Percentiles rank a stretch among this genome's conserved stretches.
These are phyloP conservation scores for Danaus plexippus DNA, from an alignment of 1,140 invertebrate species.

Conservation along the genomic window DNA sequence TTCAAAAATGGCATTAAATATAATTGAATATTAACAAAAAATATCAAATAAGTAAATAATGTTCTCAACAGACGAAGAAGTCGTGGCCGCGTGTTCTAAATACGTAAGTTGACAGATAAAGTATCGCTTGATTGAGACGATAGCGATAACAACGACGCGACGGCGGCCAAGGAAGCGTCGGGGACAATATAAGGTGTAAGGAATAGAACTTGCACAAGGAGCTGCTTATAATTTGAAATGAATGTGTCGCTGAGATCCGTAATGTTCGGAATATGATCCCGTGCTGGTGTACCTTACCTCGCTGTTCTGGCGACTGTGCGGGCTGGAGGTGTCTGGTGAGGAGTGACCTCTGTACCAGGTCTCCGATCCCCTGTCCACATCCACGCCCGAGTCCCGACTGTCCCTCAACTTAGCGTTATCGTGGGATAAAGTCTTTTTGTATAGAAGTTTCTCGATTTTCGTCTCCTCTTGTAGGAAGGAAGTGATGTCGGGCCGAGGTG, in stretches of 20 bases:
- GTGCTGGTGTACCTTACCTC: slow-evolving; percentile 64
- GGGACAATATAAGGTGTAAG: too few species aligned
- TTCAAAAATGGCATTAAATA: too few species aligned
- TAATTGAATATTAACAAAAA: too few species aligned
- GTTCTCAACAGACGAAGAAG: too few species aligned
- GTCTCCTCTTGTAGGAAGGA: slow-evolving; percentile 84
- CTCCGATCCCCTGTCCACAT: slow-evolving; percentile 76
- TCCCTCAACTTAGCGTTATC: slow-evolving; percentile 73
- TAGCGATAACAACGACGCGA: too few species aligned
- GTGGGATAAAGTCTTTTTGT: slow-evolving; percentile 75
- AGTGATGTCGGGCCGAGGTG: slow-evolving; percentile 85
- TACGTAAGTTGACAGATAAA: too few species aligned
- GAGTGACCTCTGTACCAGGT: slow-evolving; percentile 75
- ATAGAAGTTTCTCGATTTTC: slow-evolving; percentile 81
- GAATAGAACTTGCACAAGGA: too few species aligned
- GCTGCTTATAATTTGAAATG: background rate
- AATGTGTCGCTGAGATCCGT: background rate
- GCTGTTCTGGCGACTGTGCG: slow-evolving; percentile 84
- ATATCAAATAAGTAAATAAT: too few species aligned
- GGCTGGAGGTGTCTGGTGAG: slow-evolving; percentile 76
- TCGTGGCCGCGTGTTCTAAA: too few species aligned
- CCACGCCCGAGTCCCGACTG: slow-evolving; percentile 83
- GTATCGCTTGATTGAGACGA: too few species aligned
- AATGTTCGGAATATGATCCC: background rate
- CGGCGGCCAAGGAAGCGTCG: too few species aligned